A percentile compares a stretch with the other conserved stretches of the same genome.
phyloP scores from a whole-genome alignment of 2,888 invertebrate genomes.

The Darwinula stevensoni region DNA sequence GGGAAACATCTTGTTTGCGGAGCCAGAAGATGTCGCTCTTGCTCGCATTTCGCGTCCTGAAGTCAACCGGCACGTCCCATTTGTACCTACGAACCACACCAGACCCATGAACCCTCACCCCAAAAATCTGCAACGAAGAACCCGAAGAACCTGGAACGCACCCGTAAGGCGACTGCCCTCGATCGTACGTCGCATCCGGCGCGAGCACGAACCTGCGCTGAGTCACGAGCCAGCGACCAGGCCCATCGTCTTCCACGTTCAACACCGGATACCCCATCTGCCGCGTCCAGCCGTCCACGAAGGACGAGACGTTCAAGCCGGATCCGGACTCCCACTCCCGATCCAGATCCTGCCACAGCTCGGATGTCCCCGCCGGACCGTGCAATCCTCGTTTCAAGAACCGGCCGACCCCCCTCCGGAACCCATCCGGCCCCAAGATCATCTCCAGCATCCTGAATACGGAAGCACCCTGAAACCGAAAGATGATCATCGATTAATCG shows the following conservation, averaged over 20 bases:
- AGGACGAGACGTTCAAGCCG: slow-evolving; percentile 11
- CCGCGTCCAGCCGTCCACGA: slow-evolving; percentile 65
- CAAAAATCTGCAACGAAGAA: no score
- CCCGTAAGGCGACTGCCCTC: slow-evolving; percentile 19
- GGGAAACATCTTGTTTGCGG: no score
- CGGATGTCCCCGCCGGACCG: slow-evolving; percentile 44
- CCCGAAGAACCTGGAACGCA: no score
- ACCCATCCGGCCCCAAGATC: slow-evolving; percentile 36
- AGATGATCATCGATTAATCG: no score
- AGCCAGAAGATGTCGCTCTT: no score
- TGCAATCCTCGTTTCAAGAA: slow-evolving; percentile 39
- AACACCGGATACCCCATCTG: slow-evolving; percentile 68
- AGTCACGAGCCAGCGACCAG: slow-evolving; percentile 24
- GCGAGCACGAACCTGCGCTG: slow-evolving; percentile 47
- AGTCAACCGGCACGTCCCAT: no score
- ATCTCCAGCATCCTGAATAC: slow-evolving; percentile 62
- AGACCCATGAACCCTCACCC: no score
- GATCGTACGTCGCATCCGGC: slow-evolving; percentile 23
- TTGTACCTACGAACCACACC: no score
- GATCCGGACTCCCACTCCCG: not conserved
- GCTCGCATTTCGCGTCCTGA: no score
- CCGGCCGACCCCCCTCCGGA: slow-evolving; percentile 35
- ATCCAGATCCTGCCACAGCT: slow-evolving; percentile 37
- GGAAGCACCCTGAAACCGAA: slow-evolving; percentile 48
- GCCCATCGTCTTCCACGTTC: no score